These are phyloP conservation scores for Phasia obesa DNA, from an alignment of 2,888 invertebrate genomes.

Conservation along the genomic window DNA sequence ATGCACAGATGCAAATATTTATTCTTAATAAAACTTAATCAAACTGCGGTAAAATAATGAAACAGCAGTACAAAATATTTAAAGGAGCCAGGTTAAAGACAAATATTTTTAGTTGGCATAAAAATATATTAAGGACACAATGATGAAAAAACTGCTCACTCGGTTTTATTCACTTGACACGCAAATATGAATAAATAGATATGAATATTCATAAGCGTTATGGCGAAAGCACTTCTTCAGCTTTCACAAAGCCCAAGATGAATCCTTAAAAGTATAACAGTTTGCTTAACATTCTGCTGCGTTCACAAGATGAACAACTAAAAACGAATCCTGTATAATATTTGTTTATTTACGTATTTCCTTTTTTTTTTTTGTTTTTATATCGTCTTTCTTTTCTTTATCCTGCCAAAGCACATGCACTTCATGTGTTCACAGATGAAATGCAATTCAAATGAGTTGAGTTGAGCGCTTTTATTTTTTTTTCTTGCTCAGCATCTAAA, in stretches of 20 bases:
- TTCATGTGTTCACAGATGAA: slow-evolving; percentile 78
- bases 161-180: slow-evolving; percentile 70
- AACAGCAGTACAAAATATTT: not conserved
- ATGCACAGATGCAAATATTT: no score
- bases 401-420: slow-evolving; percentile 72
- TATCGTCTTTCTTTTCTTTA: slow-evolving; percentile 73
- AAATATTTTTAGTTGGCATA: not conserved
- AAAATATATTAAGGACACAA: not conserved
- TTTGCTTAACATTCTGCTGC: slow-evolving; percentile 72
- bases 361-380: slow-evolving; percentile 39
- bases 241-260: slow-evolving; percentile 44
- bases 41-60: no score
- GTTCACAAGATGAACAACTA: slow-evolving; percentile 47
- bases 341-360: slow-evolving; percentile 60
- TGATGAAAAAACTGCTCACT: slow-evolving; percentile 29
- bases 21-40: no score
- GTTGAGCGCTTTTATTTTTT: slow-evolving; percentile 33
- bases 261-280: slow-evolving; percentile 49
- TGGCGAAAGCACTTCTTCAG: slow-evolving; percentile 47
- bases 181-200: slow-evolving; percentile 73
- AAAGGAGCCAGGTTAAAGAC: not conserved
- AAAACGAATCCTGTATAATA: slow-evolving; percentile 49
- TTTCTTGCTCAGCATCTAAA: slow-evolving; percentile 30
- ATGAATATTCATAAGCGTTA: slow-evolving; percentile 71
- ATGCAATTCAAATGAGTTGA: slow-evolving; percentile 78